A percentile compares a stretch with the other conserved stretches of the same genome.
Evolutionary conservation across 53 echinoderm and acorn worm species (phyloP).

Genomic region (Arbacia lixula): DNA sequence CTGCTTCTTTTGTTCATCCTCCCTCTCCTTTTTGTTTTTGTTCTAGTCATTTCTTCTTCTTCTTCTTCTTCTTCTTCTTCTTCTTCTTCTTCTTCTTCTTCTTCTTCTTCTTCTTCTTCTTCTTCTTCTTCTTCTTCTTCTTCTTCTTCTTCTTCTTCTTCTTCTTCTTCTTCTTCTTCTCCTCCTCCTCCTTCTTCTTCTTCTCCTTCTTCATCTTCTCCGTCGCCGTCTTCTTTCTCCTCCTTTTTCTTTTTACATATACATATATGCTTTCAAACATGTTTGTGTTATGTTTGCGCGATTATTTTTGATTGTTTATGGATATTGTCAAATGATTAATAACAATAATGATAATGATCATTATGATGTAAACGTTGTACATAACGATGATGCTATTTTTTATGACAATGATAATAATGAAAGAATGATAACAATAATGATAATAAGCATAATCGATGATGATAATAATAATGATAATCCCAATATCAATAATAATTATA

Average conservation of each 20-base stretch:
- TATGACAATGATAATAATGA: too few species aligned
- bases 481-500: too few species aligned
- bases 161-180: not conserved
- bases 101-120: not conserved
- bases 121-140: not conserved
- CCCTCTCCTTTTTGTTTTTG: not conserved
- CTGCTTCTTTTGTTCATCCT: not conserved
- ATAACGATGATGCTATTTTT: too few species aligned
- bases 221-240: not conserved
- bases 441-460: too few species aligned
- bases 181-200: not conserved
- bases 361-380: too few species aligned
- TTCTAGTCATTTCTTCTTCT: not conserved
- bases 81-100: not conserved
- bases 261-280: too few species aligned
- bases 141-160: not conserved
- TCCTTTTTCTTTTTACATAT: not conserved
- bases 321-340: too few species aligned
- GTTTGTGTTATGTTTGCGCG: too few species aligned
- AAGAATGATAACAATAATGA: too few species aligned
- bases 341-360: too few species aligned
- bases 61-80: not conserved
- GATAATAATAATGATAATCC: too few species aligned
- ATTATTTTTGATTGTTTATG: too few species aligned
- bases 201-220: conserved; percentile 6